Base-by-base conservation (phyloP, 2,888 invertebrate species). In the Nemotelus nigrinus region DNA sequence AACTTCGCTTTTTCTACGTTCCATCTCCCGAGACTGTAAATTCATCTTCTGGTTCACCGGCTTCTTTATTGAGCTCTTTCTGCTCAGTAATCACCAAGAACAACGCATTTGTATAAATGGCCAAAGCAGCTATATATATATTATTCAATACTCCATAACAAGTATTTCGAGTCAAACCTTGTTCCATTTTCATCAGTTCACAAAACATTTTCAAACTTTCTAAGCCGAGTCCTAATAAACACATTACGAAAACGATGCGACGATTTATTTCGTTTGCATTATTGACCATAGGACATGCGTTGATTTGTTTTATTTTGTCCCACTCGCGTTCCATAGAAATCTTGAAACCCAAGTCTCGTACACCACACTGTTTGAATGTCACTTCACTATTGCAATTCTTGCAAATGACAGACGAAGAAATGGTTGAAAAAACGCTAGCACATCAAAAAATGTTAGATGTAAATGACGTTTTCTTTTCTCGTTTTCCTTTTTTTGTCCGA, bases 341-440 rank as follows among this genome's bases (percentile, higher is more conserved):
- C 2, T 60, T 60, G 60, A 60, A 60, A 8, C 60, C 4, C 60
- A 60, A n/a, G 60, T 25, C 60, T 60, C 60, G 60, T 25, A 60
- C 8, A 60, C n/a, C 25, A 60, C 60, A 60, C 60, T 60, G 60
- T 8, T 8, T n/a, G 25, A 60, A 60, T n/a, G 60, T 3, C 60
- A 60, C 60, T n/a, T 60, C 60, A 2, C 60, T 60, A n/a, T 60
- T 25, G 25, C 60, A 60, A n/a, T 60, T 60, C 2, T 25, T 60
- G 60, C 60, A 60, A n/a, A 60, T 60, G 8, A 60, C 60, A 60
- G 8, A 60, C 25, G 60, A n/a, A 3, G 60, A 60, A 60, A 60
- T 60, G 53, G 53, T n/a, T 53, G 53, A 53, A 2, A 53, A 53
- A 53, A 53, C 53, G 53, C 2, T 53, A 53, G 53, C 53, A 53